phyloP scores from a whole-genome alignment of 2,113 vertebrate genomes.

The Micromys minutus region DNA sequence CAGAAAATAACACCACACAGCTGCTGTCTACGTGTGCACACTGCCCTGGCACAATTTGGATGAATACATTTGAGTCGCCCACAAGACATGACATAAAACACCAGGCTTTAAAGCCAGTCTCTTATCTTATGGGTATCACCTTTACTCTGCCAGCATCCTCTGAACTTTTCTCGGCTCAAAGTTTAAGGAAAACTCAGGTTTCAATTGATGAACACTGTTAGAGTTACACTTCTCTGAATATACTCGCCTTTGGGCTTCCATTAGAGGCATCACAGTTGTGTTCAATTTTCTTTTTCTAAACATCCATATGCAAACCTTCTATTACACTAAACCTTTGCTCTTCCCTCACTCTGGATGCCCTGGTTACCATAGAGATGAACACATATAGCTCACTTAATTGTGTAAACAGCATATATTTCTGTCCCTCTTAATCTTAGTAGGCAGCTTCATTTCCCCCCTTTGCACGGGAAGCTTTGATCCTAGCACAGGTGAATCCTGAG shows the following conservation, averaged over 20 bases:
- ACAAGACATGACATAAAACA: not conserved
- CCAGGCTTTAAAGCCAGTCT: constrained; percentile 1
- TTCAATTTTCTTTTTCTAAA: constrained; percentile 35
- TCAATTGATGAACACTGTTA: not conserved
- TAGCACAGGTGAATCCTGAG: constrained; percentile 30
- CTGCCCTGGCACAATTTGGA: not conserved
- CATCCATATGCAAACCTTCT: constrained; percentile 57
- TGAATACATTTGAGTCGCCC: not conserved
- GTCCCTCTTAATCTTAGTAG: constrained; percentile 48
- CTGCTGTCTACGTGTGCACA: not conserved
- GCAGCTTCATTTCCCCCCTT: not conserved
- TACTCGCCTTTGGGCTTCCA: not conserved
- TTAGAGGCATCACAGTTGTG: constrained; percentile 3
- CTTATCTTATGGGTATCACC: not conserved
- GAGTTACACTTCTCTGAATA: not conserved
- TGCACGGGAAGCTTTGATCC: constrained; percentile 46
- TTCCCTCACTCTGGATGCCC: constrained; percentile 10
- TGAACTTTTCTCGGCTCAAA: not conserved
- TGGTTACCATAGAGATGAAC: constrained; percentile 74
- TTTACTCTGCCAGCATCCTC: not conserved
- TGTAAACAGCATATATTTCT: constrained; percentile 62
- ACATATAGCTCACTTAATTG: constrained; percentile 59
- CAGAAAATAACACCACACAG: not conserved
- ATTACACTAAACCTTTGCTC: constrained; percentile 70
- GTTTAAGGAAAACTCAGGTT: constrained; percentile 52